Base-by-base conservation (phyloP, 2,113 vertebrate genomes). In the Chamaetylas fuelleborni region DNA sequence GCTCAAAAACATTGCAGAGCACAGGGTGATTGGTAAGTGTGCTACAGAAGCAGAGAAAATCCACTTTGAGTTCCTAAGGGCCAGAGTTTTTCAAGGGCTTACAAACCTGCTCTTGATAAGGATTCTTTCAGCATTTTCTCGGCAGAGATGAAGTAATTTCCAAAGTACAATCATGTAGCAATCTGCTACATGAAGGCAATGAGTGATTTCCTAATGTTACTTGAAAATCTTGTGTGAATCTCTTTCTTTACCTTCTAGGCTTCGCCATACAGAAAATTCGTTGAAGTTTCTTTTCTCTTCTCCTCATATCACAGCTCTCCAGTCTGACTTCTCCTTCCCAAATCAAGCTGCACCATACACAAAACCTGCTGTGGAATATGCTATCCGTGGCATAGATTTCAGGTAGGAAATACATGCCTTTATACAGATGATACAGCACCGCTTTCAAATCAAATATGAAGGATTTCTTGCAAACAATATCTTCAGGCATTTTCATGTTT, bases 91-190 rank as follows among this genome's bases (percentile, higher is more conserved):
- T 79, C 43, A 76, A 76, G 69, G 53, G 24, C 57, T 88, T 47
- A 45, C 33, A 82, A 79, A 88, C 53, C 26, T 47, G 20, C 22
- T 76, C 53, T 71, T 67, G 43, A 64, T 79, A 81, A 95, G 51
- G 65, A 87, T 60, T 70, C 50, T 81, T 82, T 58, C 79, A 92
- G 65, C 18, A n/a, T 72, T 85, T 90, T 90, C 62, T 88, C 22
- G 1, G 74, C 33, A 56, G 62, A 76, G 51, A 76, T 51, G 34
- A 76, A 90, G 57, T 64, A 0, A 8, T 85, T 40, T n/a, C n/a
- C n/a, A n/a, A n/a, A n/a, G n/a, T n/a, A n/a, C n/a, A n/a, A n/a
- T n/a, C n/a, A n/a, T n/a, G n/a, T n/a, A n/a, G n/a, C 48, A 66
- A 56, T 74, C 61, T 92, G 1, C 33, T 47, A 47, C 13, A 12